phyloP scores from a whole-genome alignment of 2,113 vertebrate species.

The Antechinus stuartii region DNA sequence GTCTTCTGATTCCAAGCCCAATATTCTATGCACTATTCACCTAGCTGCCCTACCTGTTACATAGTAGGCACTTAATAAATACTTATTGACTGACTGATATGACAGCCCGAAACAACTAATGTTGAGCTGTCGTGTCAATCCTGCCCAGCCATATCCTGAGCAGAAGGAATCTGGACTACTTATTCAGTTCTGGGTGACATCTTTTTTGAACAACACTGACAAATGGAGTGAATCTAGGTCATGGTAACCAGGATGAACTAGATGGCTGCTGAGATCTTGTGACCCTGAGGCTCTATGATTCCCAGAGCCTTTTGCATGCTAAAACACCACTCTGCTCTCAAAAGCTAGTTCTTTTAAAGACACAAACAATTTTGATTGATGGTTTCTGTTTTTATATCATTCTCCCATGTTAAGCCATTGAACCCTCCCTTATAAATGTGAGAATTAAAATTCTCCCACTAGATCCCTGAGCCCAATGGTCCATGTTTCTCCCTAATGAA shows the following conservation, averaged over 20 bases:
- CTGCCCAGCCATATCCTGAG: neutral
- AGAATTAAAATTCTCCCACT: neutral
- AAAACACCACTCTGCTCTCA: neutral
- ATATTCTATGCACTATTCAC: neutral
- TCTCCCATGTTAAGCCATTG: neutral
- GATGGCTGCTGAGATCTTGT: neutral
- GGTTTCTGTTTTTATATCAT: neutral
- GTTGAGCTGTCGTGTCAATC: neutral
- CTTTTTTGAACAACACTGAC: neutral
- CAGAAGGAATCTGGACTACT: neutral
- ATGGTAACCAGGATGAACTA: neutral
- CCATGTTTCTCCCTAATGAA: too few relatives aligned
- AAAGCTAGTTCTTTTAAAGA: neutral
- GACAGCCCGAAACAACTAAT: neutral
- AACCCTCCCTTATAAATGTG: neutral
- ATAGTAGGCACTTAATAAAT: neutral
- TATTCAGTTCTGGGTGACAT: neutral
- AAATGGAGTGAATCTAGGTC: neutral
- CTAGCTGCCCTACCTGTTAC: neutral
- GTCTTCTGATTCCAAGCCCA: neutral
- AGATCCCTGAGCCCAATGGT: too few relatives aligned
- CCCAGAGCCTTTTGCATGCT: neutral
- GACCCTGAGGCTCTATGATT: neutral
- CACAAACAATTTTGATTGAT: neutral
- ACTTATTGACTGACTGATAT: neutral